Base-by-base conservation (phyloP, 2,888 invertebrate species). In the Torymus tubicola region DNA sequence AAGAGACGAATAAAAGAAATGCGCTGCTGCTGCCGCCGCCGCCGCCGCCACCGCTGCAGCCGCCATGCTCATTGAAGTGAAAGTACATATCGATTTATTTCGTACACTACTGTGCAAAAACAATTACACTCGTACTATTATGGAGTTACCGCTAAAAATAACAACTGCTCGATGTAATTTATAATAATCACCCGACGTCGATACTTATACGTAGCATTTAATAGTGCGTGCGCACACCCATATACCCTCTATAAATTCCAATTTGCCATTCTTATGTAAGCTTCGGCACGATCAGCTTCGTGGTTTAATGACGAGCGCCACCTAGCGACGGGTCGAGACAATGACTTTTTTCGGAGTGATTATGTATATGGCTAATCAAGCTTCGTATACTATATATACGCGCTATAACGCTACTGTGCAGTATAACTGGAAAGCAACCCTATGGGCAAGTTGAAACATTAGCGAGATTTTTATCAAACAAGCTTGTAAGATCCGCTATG, bases 11-110 rank as follows among this genome's bases (percentile, higher is more conserved):
- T 31, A 13, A 67, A 64, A 52, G 63, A 72, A 53, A 16, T n/a
- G 31, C 21, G 21, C 21, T 2, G 21, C 2, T 21, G 21, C 21
- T 2, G 2, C 21, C 1, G 21, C 21, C 21, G 21, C 1, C 21
- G 21, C 1, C 2, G 21, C 4, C 24, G 21, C 21, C 21, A 21
- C 21, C 1, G 21, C 21, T 2, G 21, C 1, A 1, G 21, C 1
- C 2, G 21, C 4, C 24, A 11, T 14, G 18, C 50, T 42, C 21
- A 60, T 57, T 24, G 13, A 77, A 79, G 73, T 73, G 73, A 78
- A 78, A 79, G 73, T 63, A 42, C 42, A 42, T 61, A 67, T 61
- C 61, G 50, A 69, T 73, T 73, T 69, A 63, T 79, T 73, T 63
- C n/a, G 16, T 42, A 11, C 5, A 63, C 42, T 42, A 42, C 42